These are phyloP conservation scores for Cephus spinipes DNA, from an alignment of 2,888 invertebrate genomes.

Conservation along the genomic window DNA sequence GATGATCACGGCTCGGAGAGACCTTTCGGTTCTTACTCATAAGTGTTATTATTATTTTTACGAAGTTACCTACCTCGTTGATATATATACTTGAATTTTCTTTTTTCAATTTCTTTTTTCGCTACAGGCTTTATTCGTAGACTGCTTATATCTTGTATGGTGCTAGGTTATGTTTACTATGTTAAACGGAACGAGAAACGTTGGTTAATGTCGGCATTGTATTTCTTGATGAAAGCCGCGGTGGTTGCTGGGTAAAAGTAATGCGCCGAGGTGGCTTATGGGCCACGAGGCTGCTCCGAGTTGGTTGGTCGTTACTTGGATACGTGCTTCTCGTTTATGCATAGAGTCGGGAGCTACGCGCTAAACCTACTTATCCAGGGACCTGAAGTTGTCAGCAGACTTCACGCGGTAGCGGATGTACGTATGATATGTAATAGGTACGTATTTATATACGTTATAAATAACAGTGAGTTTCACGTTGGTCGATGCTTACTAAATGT, in stretches of 20 bases:
- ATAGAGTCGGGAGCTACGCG: neutral
- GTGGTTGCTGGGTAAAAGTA: neutral
- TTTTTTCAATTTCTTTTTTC: neutral
- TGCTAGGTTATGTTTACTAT: neutral
- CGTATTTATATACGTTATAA: neutral
- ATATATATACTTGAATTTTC: neutral
- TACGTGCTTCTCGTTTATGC: neutral
- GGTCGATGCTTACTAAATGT: neutral
- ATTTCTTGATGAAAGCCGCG: neutral
- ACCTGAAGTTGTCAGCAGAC: neutral
- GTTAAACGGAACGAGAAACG: neutral
- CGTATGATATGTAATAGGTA: neutral
- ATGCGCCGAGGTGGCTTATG: neutral
- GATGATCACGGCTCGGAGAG: neutral
- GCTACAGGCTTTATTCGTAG: neutral
- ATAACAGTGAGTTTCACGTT: neutral
- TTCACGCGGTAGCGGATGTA: neutral
- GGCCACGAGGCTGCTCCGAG: neutral
- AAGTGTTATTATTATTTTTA: neutral
- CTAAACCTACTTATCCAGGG: neutral
- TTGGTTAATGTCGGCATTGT: neutral
- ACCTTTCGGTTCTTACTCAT: neutral
- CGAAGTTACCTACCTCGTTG: neutral
- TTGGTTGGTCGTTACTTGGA: neutral
- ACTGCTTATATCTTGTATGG: neutral